Percentiles rank a stretch among this genome's conserved stretches.
Conservation (phyloP, 1,140 invertebrate genomes). For the Glossosoma conforme region DNA sequence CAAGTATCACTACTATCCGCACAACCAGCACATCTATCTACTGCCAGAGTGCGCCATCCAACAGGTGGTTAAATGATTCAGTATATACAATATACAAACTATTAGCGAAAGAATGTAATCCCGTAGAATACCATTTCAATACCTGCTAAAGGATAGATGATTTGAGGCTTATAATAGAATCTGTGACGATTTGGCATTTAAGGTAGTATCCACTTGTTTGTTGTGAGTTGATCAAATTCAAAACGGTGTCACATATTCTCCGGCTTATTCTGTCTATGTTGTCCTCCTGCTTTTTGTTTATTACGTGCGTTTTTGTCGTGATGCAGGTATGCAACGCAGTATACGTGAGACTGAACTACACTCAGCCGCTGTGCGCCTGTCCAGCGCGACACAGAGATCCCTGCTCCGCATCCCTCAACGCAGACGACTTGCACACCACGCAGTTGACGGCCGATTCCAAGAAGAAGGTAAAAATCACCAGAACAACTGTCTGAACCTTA, state of each 20-base stretch:
- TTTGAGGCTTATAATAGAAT: no score
- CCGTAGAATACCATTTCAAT: neutral
- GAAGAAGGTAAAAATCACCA: conserved; percentile 69
- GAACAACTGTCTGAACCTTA: no score
- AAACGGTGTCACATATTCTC: no score
- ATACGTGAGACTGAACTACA: conserved; percentile 86
- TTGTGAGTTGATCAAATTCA: no score
- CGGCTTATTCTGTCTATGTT: no score
- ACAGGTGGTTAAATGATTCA: conserved; percentile 58
- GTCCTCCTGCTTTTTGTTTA: no score
- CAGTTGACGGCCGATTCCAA: conserved; percentile 77
- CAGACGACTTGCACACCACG: conserved; percentile 87
- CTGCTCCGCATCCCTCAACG: conserved; percentile 81
- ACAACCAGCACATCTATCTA: conserved; percentile 87
- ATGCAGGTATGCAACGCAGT: conserved; percentile 86
- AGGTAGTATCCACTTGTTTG: no score
- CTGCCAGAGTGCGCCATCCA: conserved; percentile 90
- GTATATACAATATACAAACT: no score
- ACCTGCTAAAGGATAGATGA: no score
- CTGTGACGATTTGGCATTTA: no score
- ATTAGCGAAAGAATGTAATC: neutral
- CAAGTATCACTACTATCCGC: conserved; percentile 91
- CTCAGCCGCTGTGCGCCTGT: conserved; percentile 87
- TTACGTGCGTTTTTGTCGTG: no score
- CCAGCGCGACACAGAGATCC: conserved; percentile 79